Conservation (phyloP, 2,797 vertebrate species). For the Hapalemur alaotrensis region DNA sequence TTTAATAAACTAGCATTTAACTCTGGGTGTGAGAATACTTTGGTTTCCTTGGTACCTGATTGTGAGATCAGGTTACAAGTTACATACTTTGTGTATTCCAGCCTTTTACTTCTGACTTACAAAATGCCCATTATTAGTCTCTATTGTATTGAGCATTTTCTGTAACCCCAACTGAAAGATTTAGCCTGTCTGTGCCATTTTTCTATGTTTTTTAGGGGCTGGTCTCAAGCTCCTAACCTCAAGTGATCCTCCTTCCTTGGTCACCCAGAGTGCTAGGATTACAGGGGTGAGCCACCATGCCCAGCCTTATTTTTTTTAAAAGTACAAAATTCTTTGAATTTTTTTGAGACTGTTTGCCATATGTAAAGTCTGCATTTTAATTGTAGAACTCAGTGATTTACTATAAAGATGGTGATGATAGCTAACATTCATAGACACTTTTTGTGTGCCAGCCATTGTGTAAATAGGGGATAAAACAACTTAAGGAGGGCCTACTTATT, state of each 20-base stretch:
- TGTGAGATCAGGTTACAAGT: background rate
- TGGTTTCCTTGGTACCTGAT: background rate
- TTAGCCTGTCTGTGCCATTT: background rate
- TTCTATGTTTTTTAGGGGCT: background rate
- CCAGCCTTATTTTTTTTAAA: background rate
- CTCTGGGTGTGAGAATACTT: background rate
- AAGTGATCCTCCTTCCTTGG: background rate
- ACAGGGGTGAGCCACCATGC: background rate
- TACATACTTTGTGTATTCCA: background rate
- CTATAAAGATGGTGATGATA: background rate
- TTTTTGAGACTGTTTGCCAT: background rate
- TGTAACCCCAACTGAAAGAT: background rate
- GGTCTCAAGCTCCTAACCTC: background rate
- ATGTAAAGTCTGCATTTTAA: background rate
- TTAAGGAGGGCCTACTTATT: background rate
- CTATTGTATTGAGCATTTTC: background rate
- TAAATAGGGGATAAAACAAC: background rate
- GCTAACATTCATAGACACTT: background rate
- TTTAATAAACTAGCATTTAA: slow-evolving; percentile 27
- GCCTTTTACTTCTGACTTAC: background rate
- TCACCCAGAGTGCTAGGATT: no score
- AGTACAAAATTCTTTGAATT: background rate
- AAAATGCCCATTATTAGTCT: background rate
- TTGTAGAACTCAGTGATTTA: background rate
- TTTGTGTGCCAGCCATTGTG: background rate